These are phyloP conservation scores for Ischnura elegans DNA, from an alignment of 2,888 invertebrate species.

Conservation along the genomic window DNA sequence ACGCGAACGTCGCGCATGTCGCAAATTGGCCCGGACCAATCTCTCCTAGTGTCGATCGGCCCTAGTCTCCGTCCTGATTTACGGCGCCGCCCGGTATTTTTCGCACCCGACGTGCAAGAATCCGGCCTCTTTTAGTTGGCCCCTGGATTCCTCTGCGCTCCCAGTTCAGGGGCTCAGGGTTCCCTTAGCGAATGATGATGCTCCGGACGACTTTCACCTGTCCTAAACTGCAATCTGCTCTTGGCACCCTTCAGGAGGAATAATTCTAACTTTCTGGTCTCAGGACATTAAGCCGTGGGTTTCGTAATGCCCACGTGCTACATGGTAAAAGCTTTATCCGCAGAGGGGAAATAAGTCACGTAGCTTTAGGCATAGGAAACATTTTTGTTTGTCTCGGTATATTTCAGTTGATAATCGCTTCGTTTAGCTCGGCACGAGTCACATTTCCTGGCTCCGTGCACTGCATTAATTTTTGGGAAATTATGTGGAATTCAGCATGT, in stretches of 20 bases:
- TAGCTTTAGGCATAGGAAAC: neutral
- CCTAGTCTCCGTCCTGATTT: neutral
- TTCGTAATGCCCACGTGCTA: neutral
- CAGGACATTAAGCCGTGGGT: neutral
- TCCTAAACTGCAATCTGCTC: neutral
- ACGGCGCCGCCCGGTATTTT: neutral
- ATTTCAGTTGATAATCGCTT: neutral
- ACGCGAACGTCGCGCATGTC: conserved; percentile 3
- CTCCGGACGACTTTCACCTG: neutral
- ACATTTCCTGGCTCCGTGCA: no score
- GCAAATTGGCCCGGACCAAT: conserved; percentile 7
- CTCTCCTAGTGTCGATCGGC: neutral
- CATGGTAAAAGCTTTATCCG: neutral
- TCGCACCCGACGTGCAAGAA: conserved; percentile 28
- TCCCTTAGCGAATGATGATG: neutral
- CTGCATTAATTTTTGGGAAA: no score
- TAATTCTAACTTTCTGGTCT: neutral
- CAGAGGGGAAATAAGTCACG: neutral
- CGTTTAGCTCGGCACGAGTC: neutral
- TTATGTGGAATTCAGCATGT: no score
- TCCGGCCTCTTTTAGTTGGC: neutral
- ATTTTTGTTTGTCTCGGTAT: neutral
- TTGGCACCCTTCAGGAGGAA: neutral
- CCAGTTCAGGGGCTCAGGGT: neutral
- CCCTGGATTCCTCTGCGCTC: neutral